Conservation (phyloP, 1,140 invertebrate genomes). For the Brachionus sp. region DNA sequence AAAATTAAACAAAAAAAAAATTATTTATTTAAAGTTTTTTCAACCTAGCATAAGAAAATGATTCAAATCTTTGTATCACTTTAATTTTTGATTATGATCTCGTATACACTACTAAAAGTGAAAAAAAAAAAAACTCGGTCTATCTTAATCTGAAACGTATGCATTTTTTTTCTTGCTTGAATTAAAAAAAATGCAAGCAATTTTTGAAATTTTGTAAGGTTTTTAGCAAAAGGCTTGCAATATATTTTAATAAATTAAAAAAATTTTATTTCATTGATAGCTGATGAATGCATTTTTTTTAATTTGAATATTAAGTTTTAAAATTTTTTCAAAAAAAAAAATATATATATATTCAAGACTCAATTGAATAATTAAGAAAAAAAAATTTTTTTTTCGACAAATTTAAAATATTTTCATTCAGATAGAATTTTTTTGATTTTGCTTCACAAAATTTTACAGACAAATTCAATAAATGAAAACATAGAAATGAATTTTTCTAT, state of each 20-base stretch:
- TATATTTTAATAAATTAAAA: background rate
- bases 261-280: background rate
- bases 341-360: background rate
- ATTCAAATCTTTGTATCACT: background rate
- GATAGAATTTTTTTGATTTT: too few species aligned
- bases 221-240: background rate
- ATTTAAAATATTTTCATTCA: too few species aligned
- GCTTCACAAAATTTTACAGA: background rate
- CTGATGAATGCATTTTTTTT: background rate
- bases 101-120: background rate
- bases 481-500: background rate
- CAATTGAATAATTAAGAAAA: too few species aligned
- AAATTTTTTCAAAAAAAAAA: background rate
- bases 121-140: background rate
- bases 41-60: background rate
- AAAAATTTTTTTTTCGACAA: too few species aligned
- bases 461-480: background rate
- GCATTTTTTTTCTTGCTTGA: background rate
- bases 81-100: background rate
- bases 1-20: background rate
- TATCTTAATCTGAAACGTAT: background rate
- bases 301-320: background rate
- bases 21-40: background rate
- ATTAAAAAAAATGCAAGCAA: background rate
- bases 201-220: background rate